phyloP scores from a whole-genome alignment of 2,888 invertebrate genomes.

The Adelognathus sp. region DNA sequence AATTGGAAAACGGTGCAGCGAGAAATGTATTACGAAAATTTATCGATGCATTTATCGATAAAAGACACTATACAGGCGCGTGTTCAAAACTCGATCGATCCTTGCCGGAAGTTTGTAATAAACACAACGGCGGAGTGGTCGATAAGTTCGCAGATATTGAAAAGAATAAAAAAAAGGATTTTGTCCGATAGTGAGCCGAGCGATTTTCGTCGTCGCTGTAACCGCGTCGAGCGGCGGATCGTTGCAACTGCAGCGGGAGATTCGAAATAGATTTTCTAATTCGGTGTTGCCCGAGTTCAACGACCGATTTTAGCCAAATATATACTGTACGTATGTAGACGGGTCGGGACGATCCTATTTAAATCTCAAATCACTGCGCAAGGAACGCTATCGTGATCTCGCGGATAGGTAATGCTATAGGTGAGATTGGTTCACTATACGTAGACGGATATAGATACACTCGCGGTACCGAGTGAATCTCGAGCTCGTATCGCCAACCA shows the following conservation, averaged over 20 bases:
- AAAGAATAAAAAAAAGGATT: conserved; percentile 4
- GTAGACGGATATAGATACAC: neutral
- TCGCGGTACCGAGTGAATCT: neutral
- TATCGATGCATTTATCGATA: conserved; percentile 17
- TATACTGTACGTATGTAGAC: conserved; percentile 29
- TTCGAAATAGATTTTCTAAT: conserved; percentile 58
- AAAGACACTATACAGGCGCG: neutral
- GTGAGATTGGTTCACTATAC: neutral
- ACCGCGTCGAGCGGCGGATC: neutral
- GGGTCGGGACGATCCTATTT: conserved; percentile 49
- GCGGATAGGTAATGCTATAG: conserved; percentile 11
- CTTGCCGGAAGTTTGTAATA: neutral
- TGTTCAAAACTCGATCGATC: neutral
- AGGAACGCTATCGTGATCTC: conserved; percentile 13
- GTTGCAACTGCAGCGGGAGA: conserved; percentile 13
- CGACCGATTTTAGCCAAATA: conserved; percentile 56
- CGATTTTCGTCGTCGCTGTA: neutral
- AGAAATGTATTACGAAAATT: conserved; percentile 13
- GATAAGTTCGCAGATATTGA: neutral
- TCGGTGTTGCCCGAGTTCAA: conserved; percentile 56
- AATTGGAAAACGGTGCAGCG: conserved; percentile 32
- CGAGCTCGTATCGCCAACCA: neutral
- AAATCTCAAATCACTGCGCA: conserved; percentile 43
- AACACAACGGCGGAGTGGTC: neutral
- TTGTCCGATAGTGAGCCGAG: neutral